Conservation (phyloP, 2,888 invertebrate genomes). For the Escarpia spicata region DNA sequence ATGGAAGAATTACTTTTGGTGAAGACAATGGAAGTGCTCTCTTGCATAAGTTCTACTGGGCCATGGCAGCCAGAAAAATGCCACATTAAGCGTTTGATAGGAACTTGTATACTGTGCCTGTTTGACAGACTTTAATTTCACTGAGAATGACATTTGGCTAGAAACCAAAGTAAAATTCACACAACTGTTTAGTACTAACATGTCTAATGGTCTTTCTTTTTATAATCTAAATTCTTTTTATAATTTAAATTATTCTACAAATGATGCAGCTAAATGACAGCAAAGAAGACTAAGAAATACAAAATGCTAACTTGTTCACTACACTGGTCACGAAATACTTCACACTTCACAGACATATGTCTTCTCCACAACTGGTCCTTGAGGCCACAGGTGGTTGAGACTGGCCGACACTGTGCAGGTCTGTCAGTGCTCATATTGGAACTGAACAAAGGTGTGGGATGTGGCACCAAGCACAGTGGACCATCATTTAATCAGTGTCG, state of each 20-base stretch:
- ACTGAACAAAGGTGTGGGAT: background rate
- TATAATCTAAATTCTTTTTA: background rate
- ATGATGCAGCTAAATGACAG: background rate
- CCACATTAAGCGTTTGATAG: background rate
- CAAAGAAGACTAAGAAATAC: background rate
- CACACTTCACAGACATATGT: too few species aligned
- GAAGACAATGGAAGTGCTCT: background rate
- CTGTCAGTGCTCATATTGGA: background rate
- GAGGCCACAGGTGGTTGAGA: background rate
- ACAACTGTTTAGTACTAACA: background rate
- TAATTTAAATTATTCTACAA: background rate
- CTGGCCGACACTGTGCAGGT: background rate
- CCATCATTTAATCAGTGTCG: conserved; percentile 3
- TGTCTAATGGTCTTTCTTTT: background rate
- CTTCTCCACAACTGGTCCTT: too few species aligned
- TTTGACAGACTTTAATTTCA: background rate
- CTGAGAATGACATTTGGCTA: background rate
- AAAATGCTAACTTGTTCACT: background rate
- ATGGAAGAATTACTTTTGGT: background rate
- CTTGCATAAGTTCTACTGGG: background rate
- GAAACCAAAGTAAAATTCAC: conserved; percentile 8
- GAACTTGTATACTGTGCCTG: background rate
- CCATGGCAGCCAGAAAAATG: conserved; percentile 13
- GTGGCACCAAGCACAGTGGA: background rate
- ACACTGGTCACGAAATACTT: too few species aligned